Base-by-base conservation (phyloP, 2,888 invertebrate species). In the Yponomeuta malinellus region DNA sequence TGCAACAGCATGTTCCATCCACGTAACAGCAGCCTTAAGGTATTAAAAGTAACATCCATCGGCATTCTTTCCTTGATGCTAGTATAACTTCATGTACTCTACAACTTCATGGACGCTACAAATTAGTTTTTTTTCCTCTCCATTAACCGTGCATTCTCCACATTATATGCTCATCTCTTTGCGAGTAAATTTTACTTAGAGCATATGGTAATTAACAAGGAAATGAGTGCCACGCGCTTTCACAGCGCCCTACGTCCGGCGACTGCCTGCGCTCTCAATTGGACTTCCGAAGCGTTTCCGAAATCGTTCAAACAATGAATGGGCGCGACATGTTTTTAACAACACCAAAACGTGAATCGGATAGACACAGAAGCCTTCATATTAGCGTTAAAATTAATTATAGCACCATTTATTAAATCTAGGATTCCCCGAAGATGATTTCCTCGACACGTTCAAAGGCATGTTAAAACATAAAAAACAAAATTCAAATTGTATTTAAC, bases 211-310 rank as follows among this genome's bases (percentile, higher is more conserved):
- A 87, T 87, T 86, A 85, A 82, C 79, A 78, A 81, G 79, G 78
- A 86, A 84, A 86, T 86, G 83, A 83, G 78, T 75, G 75, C 76
- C 78, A 80, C 85, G 85, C 83, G 84, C 89, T 90, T 89, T 88
- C 86, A 89, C 87, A 86, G 83, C 79, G 82, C 81, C 82, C 82
- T 82, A 83, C 90, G 86, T 90, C 91, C 91, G 90, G 89, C 80
- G 80, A 10, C 23, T 79, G 82, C 82, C 73, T 83, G 82, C 83
- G 90, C 84, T 84, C 91, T 86, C 90, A 92, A 91, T 92, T 91
- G 91, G 82, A 92, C 91, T 92, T 92, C 92, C 92, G 90, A 91
- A 80, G 81, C 80, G 83, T 85, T 90, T 91, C 91, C 90, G 90
- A 92, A 89, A 89, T 88, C 87, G 83, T 80, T 82, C 82, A 83